Percentiles rank a stretch among this genome's conserved stretches.
Conservation (phyloP, 2,888 invertebrate species). For the Sminthurides aquaticus region DNA sequence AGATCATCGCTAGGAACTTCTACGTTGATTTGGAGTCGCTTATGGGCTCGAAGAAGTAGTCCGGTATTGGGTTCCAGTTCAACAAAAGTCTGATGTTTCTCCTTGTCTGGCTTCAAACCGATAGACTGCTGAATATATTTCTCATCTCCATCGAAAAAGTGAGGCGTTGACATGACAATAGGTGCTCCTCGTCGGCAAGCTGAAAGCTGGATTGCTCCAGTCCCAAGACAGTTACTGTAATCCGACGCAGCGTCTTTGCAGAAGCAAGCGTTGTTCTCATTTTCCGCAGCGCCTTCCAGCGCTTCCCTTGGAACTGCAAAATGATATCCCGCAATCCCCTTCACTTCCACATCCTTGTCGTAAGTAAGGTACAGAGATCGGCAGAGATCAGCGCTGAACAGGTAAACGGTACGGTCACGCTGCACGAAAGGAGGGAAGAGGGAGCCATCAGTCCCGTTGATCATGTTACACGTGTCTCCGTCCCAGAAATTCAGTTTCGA, state of each 20-base stretch:
- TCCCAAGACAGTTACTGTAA: background rate
- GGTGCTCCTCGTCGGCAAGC: slow-evolving; percentile 3
- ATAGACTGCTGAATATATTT: background rate
- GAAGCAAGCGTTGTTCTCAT: background rate
- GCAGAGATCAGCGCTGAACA: slow-evolving; percentile 47
- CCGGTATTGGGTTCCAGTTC: slow-evolving; percentile 7
- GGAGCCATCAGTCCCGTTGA: slow-evolving; percentile 48
- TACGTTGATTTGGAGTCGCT: background rate
- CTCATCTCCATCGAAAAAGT: slow-evolving; percentile 1
- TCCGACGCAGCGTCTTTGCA: background rate
- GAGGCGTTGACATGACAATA: background rate
- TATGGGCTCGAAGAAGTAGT: background rate
- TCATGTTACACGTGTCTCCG: slow-evolving; percentile 43
- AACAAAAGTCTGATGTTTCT: slow-evolving; percentile 2
- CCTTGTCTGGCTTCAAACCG: slow-evolving; percentile 3
- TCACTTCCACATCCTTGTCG: slow-evolving; percentile 19
- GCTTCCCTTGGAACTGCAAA: background rate
- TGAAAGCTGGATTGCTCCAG: slow-evolving; percentile 5
- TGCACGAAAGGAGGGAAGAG: slow-evolving; percentile 46
- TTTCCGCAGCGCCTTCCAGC: background rate
- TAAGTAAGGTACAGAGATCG: slow-evolving; percentile 29
- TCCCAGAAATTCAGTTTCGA: slow-evolving; percentile 24
- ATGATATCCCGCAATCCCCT: background rate
- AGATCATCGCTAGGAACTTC: background rate
- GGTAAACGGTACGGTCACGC: slow-evolving; percentile 44